Percentiles rank a stretch among this genome's conserved stretches.
phyloP scores from a whole-genome alignment of 2,797 vertebrate species.

The Sebastes jordani region DNA sequence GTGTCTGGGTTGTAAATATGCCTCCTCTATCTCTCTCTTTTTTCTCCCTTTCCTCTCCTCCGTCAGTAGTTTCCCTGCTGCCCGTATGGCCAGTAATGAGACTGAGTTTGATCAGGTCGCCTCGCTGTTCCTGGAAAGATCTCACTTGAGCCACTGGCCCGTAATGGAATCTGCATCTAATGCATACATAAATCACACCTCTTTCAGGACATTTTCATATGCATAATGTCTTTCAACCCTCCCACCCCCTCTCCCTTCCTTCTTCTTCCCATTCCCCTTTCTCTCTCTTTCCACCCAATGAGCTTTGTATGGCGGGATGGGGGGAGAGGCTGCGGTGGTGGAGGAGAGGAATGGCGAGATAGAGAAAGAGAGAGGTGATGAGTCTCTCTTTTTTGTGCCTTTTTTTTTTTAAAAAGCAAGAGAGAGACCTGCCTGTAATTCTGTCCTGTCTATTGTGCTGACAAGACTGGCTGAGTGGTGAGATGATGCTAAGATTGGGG shows the following conservation, averaged over 20 bases:
- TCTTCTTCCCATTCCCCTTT: slow-evolving; percentile 80
- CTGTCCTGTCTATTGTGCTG: slow-evolving; percentile 95
- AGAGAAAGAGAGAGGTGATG: slow-evolving; percentile 62
- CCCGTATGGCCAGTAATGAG: slow-evolving; percentile 97
- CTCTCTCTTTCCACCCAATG: slow-evolving; percentile 90
- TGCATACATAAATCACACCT: slow-evolving; percentile 99
- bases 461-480: slow-evolving; percentile 79
- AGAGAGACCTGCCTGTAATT: slow-evolving; percentile 91
- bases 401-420: slow-evolving; percentile 51
- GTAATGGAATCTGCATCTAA: slow-evolving; percentile 99
- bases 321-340: slow-evolving; percentile 5
- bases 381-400: slow-evolving; percentile 71
- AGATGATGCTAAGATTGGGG: slow-evolving; percentile 88
- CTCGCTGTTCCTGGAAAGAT: slow-evolving; percentile 95
- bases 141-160: slow-evolving; percentile 97
- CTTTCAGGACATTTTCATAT: slow-evolving; percentile 99
- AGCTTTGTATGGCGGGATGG: slow-evolving; percentile 67
- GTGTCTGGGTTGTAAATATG: slow-evolving; percentile 98
- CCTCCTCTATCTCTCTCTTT: slow-evolving; percentile 78
- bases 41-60: slow-evolving; percentile 57
- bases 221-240: slow-evolving; percentile 93
- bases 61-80: slow-evolving; percentile 72
- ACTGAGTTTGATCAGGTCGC: slow-evolving; percentile 98
- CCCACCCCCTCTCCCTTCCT: background rate
- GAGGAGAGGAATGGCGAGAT: slow-evolving; percentile 42